Percentiles rank a stretch among this genome's conserved stretches.
Conservation (phyloP, 2,113 vertebrate genomes). For the Ophiodon elongatus region DNA sequence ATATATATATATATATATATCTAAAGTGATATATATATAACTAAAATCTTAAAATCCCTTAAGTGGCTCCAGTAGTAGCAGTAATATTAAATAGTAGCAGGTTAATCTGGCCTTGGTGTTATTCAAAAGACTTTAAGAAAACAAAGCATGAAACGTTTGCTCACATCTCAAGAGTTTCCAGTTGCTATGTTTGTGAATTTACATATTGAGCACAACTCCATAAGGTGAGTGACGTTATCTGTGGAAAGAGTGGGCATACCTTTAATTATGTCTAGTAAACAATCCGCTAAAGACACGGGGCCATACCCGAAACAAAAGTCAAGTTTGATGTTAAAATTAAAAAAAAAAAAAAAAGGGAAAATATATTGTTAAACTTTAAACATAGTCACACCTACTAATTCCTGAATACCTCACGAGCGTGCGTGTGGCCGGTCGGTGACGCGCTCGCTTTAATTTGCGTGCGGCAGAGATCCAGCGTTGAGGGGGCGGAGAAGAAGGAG, state of each 20-base stretch:
- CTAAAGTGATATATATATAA: too few species aligned
- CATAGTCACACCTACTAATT: background rate
- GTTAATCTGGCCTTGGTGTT: background rate
- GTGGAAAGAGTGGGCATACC: background rate
- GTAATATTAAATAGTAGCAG: background rate
- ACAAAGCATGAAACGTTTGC: background rate
- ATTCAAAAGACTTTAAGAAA: background rate
- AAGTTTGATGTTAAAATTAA: background rate
- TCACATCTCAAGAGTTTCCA: background rate
- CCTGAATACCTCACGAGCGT: background rate
- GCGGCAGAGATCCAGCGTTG: constrained; percentile 50
- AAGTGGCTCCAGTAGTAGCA: too few species aligned
- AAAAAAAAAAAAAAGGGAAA: background rate
- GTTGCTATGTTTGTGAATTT: background rate
- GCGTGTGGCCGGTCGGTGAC: constrained; percentile 55
- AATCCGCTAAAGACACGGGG: background rate
- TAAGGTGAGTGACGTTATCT: background rate
- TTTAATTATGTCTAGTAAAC: background rate
- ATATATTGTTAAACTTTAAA: background rate
- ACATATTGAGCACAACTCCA: background rate
- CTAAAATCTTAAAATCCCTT: too few species aligned
- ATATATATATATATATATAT: too few species aligned
- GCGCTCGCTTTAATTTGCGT: constrained; percentile 55
- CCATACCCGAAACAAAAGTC: background rate
- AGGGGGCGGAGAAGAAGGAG: constrained; percentile 25